phyloP scores from a whole-genome alignment of 2,113 vertebrate species.

The Podarcis cretensis region DNA sequence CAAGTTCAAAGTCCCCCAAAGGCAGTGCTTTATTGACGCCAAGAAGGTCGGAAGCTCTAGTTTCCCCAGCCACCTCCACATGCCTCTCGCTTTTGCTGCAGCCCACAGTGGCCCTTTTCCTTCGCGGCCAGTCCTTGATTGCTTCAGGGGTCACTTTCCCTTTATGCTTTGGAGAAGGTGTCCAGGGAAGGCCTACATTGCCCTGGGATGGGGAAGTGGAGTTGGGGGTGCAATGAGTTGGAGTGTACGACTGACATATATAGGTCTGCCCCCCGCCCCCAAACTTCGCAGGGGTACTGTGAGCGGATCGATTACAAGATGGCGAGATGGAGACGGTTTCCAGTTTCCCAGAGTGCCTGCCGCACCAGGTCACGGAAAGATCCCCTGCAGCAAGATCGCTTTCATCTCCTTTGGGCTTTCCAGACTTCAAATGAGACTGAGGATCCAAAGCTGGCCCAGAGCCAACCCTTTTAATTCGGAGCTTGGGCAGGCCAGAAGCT shows the following conservation, averaged over 20 bases:
- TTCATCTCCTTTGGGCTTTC: conserved; percentile 71
- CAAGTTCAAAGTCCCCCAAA: conserved; percentile 85
- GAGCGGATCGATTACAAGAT: conserved; percentile 74
- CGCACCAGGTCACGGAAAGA: conserved; percentile 63
- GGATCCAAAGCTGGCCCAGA: conserved; percentile 66
- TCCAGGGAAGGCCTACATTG: conserved; percentile 74
- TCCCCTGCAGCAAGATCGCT: conserved; percentile 59
- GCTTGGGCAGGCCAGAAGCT: conserved; percentile 88
- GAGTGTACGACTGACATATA: conserved; percentile 94
- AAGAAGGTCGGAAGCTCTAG: not conserved
- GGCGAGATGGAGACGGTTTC: conserved; percentile 82
- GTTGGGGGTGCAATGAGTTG: conserved; percentile 77
- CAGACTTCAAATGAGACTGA: conserved; percentile 37
- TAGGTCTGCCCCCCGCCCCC: conserved; percentile 83
- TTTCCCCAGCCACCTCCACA: conserved; percentile 49
- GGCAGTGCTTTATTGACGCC: conserved; percentile 33
- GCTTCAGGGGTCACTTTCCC: conserved; percentile 86
- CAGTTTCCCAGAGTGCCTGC: conserved; percentile 67
- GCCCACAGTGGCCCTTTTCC: conserved; percentile 80
- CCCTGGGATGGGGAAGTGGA: conserved; percentile 76
- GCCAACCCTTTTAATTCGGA: conserved; percentile 84
- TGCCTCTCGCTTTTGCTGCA: conserved; percentile 46
- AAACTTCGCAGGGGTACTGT: conserved; percentile 83
- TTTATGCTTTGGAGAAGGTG: conserved; percentile 88
- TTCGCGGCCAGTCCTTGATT: conserved; percentile 91